Conservation (phyloP, 1,140 invertebrate species). For the Leptinotarsa undecemlineata region DNA sequence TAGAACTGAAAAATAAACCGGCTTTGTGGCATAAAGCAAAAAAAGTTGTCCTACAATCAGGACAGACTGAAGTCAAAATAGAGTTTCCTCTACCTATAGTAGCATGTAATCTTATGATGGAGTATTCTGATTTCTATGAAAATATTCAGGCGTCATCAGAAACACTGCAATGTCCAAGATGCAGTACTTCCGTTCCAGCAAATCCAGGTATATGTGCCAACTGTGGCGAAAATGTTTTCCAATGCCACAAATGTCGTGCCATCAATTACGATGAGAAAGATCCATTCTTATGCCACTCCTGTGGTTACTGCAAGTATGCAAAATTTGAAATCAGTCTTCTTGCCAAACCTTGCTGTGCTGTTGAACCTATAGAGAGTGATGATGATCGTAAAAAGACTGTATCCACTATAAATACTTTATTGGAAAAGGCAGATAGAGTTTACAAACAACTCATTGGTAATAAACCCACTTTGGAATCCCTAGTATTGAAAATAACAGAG, state of each 20-base stretch:
- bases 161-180: conserved; percentile 93
- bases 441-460: conserved; percentile 88
- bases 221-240: conserved; percentile 98
- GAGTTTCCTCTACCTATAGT: conserved; percentile 95
- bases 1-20: conserved; percentile 96
- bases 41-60: conserved; percentile 83
- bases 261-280: conserved; percentile 99
- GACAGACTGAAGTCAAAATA: conserved; percentile 94
- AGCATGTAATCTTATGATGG: conserved; percentile 98
- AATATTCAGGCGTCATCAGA: conserved; percentile 80
- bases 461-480: conserved; percentile 83
- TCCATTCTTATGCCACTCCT: conserved; percentile 97
- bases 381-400: conserved; percentile 96
- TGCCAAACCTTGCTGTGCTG: conserved; percentile 89
- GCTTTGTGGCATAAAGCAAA: conserved; percentile 96
- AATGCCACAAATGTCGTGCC: conserved; percentile 96
- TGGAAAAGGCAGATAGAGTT: conserved; percentile 93
- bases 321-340: conserved; percentile 96
- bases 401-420: conserved; percentile 81
- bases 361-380: conserved; percentile 95
- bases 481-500: conserved; percentile 78
- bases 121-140: conserved; percentile 98
- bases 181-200: conserved; percentile 92
- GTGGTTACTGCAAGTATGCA: conserved; percentile 99
- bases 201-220: conserved; percentile 97